Percentiles rank a stretch among this genome's conserved stretches.
Evolutionary conservation across 2,113 vertebrate genomes (phyloP).

Genomic region (Channa argus): DNA sequence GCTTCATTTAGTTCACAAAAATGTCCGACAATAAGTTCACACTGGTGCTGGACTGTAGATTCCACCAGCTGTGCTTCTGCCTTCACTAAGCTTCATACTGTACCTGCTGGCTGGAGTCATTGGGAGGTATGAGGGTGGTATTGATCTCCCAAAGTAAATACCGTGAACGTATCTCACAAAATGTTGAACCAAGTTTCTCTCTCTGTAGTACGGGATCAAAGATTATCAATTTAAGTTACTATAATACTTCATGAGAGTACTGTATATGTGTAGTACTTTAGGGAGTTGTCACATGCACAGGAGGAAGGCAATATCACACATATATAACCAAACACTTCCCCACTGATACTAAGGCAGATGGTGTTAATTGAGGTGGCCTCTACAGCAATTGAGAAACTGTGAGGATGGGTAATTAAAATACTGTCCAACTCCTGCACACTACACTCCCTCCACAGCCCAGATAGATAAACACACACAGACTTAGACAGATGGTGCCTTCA

Average conservation of each 20-base stretch:
- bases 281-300: neutral
- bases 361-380: constrained; percentile 43
- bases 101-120: too few relatives aligned
- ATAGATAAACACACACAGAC: neutral
- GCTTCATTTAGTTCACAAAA: too few relatives aligned
- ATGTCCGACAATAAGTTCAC: too few relatives aligned
- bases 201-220: neutral
- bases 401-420: constrained; percentile 42
- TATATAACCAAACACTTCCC: neutral
- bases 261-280: neutral
- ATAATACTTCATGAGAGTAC: neutral
- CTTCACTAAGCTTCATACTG: too few relatives aligned
- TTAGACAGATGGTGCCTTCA: constrained; percentile 27
- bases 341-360: neutral
- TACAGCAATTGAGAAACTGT: constrained; percentile 10
- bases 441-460: neutral
- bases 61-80: too few relatives aligned
- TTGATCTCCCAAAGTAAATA: too few relatives aligned
- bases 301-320: neutral
- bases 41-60: too few relatives aligned
- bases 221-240: neutral
- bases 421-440: neutral
- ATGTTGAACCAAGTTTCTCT: neutral
- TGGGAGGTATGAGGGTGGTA: too few relatives aligned
- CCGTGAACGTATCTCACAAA: too few relatives aligned